These are phyloP conservation scores for Radopholus similis DNA, from an alignment of 1,140 invertebrate genomes.

Conservation along the genomic window DNA sequence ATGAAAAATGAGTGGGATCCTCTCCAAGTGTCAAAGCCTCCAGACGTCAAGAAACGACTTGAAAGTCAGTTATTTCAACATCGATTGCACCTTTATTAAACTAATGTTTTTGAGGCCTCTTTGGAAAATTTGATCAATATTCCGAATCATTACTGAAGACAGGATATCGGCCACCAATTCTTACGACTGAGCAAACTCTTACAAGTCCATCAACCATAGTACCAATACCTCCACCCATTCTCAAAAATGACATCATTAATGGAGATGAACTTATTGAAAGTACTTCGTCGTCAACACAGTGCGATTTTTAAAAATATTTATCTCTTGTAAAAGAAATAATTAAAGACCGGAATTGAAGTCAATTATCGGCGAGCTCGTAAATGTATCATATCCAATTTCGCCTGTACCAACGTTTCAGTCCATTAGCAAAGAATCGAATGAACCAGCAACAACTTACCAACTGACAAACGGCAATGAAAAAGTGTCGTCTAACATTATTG, in stretches of 20 bases:
- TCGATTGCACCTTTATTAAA: no score
- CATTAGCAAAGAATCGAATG: no score
- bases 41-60: constrained; percentile 19
- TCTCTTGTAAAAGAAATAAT: neutral
- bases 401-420: neutral
- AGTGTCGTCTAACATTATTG: constrained; percentile 9
- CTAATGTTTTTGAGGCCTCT: constrained; percentile 3
- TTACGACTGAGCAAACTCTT: no score
- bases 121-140: constrained; percentile 8
- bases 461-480: neutral
- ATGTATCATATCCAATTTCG: constrained; percentile 17
- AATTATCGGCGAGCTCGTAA: constrained; percentile 14
- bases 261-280: neutral
- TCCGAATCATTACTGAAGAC: no score
- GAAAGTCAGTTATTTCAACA: constrained; percentile 16
- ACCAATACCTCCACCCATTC: neutral
- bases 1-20: constrained; percentile 8
- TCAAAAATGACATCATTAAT: neutral
- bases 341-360: neutral
- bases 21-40: neutral
- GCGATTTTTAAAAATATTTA: neutral
- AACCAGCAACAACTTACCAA: neutral
- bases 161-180: no score
- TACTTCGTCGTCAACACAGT: neutral
- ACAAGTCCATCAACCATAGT: no score